These are phyloP conservation scores for Rostratula benghalensis DNA, from an alignment of 2,113 vertebrate species.

Conservation along the genomic window DNA sequence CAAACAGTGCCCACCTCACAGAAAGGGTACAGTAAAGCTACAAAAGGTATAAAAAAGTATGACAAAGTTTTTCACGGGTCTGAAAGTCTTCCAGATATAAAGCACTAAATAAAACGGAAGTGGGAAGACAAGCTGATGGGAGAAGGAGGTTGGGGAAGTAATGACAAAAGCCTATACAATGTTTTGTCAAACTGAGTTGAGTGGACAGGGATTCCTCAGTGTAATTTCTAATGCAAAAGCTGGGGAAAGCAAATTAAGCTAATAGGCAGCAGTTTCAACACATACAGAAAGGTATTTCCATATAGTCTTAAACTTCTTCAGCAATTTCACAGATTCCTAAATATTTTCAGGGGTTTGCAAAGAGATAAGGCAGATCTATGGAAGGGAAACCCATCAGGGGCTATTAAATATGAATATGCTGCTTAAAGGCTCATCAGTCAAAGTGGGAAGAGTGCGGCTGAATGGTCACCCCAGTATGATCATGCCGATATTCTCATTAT, in stretches of 20 bases:
- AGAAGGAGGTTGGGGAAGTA: neutral
- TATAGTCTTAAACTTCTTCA: neutral
- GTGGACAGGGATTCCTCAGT: neutral
- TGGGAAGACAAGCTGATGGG: neutral
- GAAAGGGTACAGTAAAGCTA: neutral
- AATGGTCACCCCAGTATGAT: neutral
- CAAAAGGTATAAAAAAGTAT: neutral
- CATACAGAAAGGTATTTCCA: neutral
- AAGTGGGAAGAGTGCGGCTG: neutral
- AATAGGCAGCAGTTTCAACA: neutral
- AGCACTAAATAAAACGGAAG: neutral
- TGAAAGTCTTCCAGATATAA: neutral
- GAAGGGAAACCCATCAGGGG: neutral
- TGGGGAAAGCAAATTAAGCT: neutral
- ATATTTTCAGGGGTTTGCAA: neutral
- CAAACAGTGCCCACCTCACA: neutral
- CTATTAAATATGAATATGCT: neutral
- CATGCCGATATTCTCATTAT: neutral
- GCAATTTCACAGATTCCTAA: neutral
- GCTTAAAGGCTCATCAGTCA: neutral
- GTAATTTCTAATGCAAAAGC: neutral
- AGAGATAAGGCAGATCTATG: neutral
- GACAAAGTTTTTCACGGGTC: neutral
- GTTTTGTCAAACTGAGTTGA: neutral
- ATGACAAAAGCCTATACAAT: neutral